phyloP scores from a whole-genome alignment of 92 coral and sea anemone genomes.

The Palythoa grandis region DNA sequence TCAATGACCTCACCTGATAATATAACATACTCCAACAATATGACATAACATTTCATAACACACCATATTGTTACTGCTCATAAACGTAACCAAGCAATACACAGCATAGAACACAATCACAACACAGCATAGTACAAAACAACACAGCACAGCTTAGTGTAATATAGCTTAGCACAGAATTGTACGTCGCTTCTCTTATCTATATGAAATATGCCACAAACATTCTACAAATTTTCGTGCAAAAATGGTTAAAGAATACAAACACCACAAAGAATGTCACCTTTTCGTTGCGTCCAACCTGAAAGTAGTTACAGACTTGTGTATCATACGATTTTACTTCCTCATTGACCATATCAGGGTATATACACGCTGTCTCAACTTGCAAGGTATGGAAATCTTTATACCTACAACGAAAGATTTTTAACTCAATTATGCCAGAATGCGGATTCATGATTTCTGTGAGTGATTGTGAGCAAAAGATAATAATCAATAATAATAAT shows the following conservation, averaged over 20 bases:
- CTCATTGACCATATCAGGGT: slow-evolving; percentile 86
- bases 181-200: neutral
- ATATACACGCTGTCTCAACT: slow-evolving; percentile 79
- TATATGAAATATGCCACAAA: neutral
- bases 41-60: too few relatives aligned
- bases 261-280: neutral
- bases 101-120: too few relatives aligned
- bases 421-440: neutral
- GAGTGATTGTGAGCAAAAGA: neutral
- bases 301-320: slow-evolving; percentile 91
- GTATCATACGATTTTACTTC: slow-evolving; percentile 81
- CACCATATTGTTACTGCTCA: too few relatives aligned
- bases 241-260: too few relatives aligned
- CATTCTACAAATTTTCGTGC: neutral
- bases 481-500: too few relatives aligned
- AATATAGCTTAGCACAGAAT: too few relatives aligned
- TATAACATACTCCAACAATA: too few relatives aligned
- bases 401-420: slow-evolving; percentile 61
- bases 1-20: too few relatives aligned
- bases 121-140: too few relatives aligned
- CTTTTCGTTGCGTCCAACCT: slow-evolving; percentile 77
- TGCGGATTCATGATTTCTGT: neutral
- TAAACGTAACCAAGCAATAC: too few relatives aligned
- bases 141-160: too few relatives aligned
- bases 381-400: slow-evolving; percentile 79